These are phyloP conservation scores for Andrena camellia DNA, from an alignment of 2,888 invertebrate species.

Conservation along the genomic window DNA sequence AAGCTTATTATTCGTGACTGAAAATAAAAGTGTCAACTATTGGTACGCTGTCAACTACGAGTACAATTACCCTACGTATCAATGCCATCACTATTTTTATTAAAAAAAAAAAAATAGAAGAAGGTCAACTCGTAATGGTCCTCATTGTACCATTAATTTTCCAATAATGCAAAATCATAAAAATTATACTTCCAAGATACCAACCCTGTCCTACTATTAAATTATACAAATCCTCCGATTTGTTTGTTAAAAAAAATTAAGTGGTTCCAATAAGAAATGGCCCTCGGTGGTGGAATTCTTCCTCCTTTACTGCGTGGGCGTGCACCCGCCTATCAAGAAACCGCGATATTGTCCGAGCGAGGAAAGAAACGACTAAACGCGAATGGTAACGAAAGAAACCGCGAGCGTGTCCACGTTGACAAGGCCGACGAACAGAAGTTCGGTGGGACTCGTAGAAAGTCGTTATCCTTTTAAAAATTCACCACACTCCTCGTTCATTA, in stretches of 20 bases:
- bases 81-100: background rate
- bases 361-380: background rate
- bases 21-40: no score
- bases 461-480: background rate
- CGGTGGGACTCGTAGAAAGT: background rate
- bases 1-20: no score
- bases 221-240: no score
- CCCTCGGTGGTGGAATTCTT: background rate
- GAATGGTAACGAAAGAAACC: constrained; percentile 43
- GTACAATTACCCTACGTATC: no score
- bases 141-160: background rate
- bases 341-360: constrained; percentile 40
- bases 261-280: background rate
- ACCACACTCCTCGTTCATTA: background rate
- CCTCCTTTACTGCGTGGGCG: constrained; percentile 29
- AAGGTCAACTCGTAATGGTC: no score
- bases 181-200: background rate
- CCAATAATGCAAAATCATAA: background rate
- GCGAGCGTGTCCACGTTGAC: constrained; percentile 38
- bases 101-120: background rate
- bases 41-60: no score
- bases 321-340: constrained; percentile 19
- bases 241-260: background rate
- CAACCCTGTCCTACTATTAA: no score
- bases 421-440: background rate